These are phyloP conservation scores for Macroramphosus scolopax DNA, from an alignment of 2,797 vertebrate species.

Conservation along the genomic window DNA sequence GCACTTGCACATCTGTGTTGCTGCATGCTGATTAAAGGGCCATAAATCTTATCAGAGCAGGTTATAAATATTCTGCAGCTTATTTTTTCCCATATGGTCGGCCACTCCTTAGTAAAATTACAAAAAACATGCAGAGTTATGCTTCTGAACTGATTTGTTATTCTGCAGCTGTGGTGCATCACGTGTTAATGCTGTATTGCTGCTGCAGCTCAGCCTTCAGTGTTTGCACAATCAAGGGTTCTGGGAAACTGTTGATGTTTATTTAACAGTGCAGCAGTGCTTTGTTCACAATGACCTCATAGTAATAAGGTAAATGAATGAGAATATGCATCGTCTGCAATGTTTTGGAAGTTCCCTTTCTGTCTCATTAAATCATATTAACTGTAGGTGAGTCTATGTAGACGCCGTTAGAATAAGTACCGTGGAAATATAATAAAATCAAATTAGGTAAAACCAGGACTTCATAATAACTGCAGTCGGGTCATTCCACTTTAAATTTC, in stretches of 20 bases:
- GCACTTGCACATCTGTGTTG: not conserved
- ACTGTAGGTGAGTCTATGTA: not conserved
- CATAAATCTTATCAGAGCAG: conserved; percentile 2
- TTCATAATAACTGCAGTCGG: too few species aligned
- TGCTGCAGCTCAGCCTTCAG: too few species aligned
- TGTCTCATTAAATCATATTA: not conserved
- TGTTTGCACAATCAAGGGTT: too few species aligned
- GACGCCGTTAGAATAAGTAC: not conserved
- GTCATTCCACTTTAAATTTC: too few species aligned
- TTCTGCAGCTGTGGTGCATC: conserved; percentile 23
- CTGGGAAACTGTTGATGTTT: conserved; percentile 1
- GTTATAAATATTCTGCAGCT: conserved; percentile 6
- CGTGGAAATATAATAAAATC: too few species aligned
- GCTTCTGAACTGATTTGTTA: not conserved
- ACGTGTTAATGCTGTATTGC: conserved; percentile 1
- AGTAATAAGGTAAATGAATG: not conserved
- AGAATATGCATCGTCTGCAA: not conserved
- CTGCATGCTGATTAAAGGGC: conserved; percentile 6
- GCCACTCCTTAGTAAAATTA: not conserved
- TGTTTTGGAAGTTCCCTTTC: not conserved
- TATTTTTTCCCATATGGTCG: not conserved
- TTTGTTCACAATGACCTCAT: conserved; percentile 6
- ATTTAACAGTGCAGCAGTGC: not conserved
- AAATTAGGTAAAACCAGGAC: too few species aligned
- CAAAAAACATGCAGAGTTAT: conserved; percentile 24